Percentiles rank a stretch among this genome's conserved stretches.
phyloP scores from a whole-genome alignment of 2,113 vertebrate genomes.

The Siniperca chuatsi region DNA sequence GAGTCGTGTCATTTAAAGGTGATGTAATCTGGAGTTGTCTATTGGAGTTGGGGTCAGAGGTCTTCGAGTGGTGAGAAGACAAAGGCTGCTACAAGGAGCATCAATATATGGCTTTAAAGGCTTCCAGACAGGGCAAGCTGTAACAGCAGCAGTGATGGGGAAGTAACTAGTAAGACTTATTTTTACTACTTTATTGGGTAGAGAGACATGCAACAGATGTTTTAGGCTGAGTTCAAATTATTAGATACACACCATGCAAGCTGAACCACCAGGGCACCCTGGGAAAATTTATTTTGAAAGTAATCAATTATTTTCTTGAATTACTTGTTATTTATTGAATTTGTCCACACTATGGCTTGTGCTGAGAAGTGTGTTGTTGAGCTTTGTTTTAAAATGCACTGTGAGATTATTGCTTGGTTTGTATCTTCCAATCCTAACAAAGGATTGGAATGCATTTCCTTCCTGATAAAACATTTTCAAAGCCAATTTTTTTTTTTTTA shows the following conservation, averaged over 20 bases:
- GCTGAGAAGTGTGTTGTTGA: background rate
- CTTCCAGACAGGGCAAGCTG: background rate
- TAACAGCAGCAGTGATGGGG: background rate
- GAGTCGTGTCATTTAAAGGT: constrained; percentile 3
- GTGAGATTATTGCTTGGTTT: background rate
- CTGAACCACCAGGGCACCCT: background rate
- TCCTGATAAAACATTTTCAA: background rate
- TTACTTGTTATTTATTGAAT: background rate
- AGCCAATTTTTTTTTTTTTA: background rate
- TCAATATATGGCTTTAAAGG: background rate
- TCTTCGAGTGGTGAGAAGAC: background rate
- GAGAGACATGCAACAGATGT: background rate
- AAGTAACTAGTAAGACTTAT: background rate
- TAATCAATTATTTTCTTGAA: background rate
- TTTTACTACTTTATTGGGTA: background rate
- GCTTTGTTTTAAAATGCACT: background rate
- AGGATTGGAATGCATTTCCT: background rate
- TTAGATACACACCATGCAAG: background rate
- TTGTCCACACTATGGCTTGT: background rate
- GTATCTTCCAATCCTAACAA: background rate
- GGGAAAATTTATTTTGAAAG: background rate
- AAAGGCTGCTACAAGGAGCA: background rate
- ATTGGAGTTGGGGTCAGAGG: constrained; percentile 32
- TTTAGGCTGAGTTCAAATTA: background rate
- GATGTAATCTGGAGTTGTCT: constrained; percentile 34